phyloP scores from a whole-genome alignment of 2,113 vertebrate genomes.

The Thryonomys swinderianus region DNA sequence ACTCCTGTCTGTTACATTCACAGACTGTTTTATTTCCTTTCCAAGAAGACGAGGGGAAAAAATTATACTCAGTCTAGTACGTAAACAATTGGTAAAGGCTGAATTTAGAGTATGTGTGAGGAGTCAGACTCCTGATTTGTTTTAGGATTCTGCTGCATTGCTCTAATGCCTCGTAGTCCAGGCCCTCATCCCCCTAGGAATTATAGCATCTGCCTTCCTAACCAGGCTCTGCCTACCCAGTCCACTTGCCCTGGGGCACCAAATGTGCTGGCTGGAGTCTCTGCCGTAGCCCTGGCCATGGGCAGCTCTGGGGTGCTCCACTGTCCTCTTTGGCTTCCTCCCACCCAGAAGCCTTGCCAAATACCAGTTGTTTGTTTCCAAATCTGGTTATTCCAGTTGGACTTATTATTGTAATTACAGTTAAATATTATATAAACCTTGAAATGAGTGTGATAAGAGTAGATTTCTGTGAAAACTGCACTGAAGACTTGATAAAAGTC shows the following conservation, averaged over 20 bases:
- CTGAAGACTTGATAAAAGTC: conserved; percentile 31
- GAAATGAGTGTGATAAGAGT: conserved; percentile 60
- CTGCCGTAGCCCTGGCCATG: not conserved
- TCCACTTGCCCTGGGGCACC: not conserved
- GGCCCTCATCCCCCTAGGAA: not conserved
- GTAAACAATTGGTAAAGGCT: not conserved
- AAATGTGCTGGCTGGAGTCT: not conserved
- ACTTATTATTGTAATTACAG: conserved; percentile 67
- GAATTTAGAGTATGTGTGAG: not conserved
- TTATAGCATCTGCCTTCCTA: not conserved
- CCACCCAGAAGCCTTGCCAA: conserved; percentile 65
- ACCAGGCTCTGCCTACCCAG: not conserved
- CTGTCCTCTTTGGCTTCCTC: conserved; percentile 59
- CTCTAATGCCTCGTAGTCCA: not conserved
- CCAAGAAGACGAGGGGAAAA: not conserved
- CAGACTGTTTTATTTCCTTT: not conserved
- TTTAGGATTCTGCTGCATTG: not conserved
- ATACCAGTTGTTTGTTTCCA: conserved; percentile 71
- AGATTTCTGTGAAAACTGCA: conserved; percentile 53
- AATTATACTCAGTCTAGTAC: not conserved
- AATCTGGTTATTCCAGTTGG: conserved; percentile 81
- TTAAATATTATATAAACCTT: conserved; percentile 78
- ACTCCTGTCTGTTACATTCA: not conserved
- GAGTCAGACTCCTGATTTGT: not conserved
- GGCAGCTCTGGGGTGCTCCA: conserved; percentile 25